Conservation (phyloP, 2,113 vertebrate species). For the Pygoscelis adeliae region DNA sequence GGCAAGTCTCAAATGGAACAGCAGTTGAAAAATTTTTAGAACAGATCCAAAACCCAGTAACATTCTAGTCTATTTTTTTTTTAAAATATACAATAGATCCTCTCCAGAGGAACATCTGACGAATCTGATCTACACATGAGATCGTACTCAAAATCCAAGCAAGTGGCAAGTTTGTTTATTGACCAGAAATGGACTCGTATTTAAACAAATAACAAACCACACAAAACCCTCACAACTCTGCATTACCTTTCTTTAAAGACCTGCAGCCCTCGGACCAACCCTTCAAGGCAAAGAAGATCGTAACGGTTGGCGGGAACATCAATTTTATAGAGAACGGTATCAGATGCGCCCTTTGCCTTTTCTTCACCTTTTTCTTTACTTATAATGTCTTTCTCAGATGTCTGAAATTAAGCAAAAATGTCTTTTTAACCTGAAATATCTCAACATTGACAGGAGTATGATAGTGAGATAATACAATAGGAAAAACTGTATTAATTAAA, state of each 20-base stretch:
- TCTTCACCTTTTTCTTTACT: slow-evolving; percentile 89
- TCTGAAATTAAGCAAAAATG: slow-evolving; percentile 75
- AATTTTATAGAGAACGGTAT: slow-evolving; percentile 93
- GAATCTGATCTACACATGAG: not conserved
- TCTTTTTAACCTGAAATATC: not conserved
- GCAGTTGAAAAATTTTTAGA: not conserved
- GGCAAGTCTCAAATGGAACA: not conserved
- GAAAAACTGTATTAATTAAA: not conserved
- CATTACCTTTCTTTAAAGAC: slow-evolving; percentile 93
- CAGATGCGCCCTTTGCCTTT: slow-evolving; percentile 90
- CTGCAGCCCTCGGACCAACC: slow-evolving; percentile 91
- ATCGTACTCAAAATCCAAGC: not conserved
- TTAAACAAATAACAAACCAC: not conserved
- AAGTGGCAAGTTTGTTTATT: not conserved
- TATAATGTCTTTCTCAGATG: slow-evolving; percentile 94
- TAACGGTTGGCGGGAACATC: slow-evolving; percentile 97
- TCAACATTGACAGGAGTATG: not conserved
- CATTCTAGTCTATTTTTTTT: not conserved
- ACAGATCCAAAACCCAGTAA: not conserved
- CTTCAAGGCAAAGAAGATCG: slow-evolving; percentile 95
- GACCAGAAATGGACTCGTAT: not conserved
- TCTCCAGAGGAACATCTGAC: not conserved
- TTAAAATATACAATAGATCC: not conserved
- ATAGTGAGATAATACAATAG: not conserved
- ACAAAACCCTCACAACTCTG: not conserved